Base-by-base conservation (phyloP, 2,113 vertebrate species). In the Lagenorhynchus albirostris region DNA sequence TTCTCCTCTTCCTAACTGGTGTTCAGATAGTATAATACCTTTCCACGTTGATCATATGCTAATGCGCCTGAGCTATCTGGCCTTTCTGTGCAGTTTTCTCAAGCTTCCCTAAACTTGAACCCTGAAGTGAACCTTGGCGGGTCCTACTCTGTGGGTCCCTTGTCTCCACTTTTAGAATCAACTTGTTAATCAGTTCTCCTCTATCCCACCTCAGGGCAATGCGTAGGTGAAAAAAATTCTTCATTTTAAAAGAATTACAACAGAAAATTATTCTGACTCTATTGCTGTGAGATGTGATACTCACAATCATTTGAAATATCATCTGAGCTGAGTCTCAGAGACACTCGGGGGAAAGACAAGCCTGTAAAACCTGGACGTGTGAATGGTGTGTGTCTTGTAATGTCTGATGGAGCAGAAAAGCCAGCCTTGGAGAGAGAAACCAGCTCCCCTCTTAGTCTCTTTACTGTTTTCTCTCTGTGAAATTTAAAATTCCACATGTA, bases 401-500 rank as follows among this genome's bases (percentile, higher is more conserved):
- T 14, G 67, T 7, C 21, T 4, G 13, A 17, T 5, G 65, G 21
- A 79, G 53, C 9, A 44, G 36, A 60, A 58, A 36, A 0, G 0
- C 55, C 7, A 58, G 25, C 29, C 25, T 29, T 26, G 26, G 20
- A 88, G 62, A 88, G 63, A 41, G 12, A 73, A 53, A 55, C 21
- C 31, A 53, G 29, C 53, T 83, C 63, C 29, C 5, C 21, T 88
- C 44, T 76, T 23, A 15, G 13, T 76, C 14, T 63, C 36, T 68
- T 80, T 71, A 63, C 85, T 80, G 26, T 58, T 97, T 86, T 81
- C 63, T 77, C 8, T 25, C 84, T 62, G 25, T 50, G 36, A 85
- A 87, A 71, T 97, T 95, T 98, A 98, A 99, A 99, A 98, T 98
- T 98, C 98, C 98, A 99, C 95, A 97, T 98, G 98, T 98, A 98